phyloP scores from a whole-genome alignment of 2,888 invertebrate genomes.

The Endomychus coccineus region DNA sequence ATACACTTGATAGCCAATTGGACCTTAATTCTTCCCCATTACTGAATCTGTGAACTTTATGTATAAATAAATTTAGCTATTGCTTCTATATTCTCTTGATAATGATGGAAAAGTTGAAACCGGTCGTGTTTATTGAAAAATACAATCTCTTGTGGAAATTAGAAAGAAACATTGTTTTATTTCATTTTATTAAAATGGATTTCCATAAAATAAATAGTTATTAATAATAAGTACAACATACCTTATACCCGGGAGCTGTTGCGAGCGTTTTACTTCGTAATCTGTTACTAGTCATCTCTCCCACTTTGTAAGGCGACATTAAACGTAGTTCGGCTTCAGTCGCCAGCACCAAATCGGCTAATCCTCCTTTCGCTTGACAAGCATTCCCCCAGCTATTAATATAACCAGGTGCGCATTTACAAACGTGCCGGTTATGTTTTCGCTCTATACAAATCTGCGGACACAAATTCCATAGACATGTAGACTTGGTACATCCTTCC shows the following conservation, averaged over 20 bases:
- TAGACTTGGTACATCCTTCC: conserved; percentile 30
- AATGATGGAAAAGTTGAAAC: no score
- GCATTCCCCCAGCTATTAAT: conserved; percentile 43
- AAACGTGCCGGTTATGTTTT: conserved; percentile 47
- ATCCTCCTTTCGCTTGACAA: conserved; percentile 51
- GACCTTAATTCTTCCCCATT: no score
- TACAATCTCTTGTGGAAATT: no score
- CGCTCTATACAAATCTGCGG: conserved; percentile 68
- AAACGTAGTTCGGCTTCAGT: conserved; percentile 54
- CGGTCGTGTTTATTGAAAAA: no score
- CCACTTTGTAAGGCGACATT: conserved; percentile 57
- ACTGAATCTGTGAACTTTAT: no score
- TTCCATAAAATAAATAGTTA: no score
- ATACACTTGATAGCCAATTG: no score
- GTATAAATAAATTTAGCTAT: no score
- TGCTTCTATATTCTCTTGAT: no score
- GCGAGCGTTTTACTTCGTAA: conserved; percentile 37
- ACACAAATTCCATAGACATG: conserved; percentile 66
- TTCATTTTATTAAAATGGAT: no score
- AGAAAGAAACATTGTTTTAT: no score
- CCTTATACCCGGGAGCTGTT: conserved; percentile 44
- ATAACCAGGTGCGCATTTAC: conserved; percentile 60
- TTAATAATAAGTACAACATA: no score
- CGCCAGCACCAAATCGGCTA: conserved; percentile 58
- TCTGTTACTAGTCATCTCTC: conserved; percentile 31